Evolutionary conservation across 2,888 invertebrate species (phyloP), one percentile per base, ranked within the genome.

Genomic region (Tiliacea aurago): DNA sequence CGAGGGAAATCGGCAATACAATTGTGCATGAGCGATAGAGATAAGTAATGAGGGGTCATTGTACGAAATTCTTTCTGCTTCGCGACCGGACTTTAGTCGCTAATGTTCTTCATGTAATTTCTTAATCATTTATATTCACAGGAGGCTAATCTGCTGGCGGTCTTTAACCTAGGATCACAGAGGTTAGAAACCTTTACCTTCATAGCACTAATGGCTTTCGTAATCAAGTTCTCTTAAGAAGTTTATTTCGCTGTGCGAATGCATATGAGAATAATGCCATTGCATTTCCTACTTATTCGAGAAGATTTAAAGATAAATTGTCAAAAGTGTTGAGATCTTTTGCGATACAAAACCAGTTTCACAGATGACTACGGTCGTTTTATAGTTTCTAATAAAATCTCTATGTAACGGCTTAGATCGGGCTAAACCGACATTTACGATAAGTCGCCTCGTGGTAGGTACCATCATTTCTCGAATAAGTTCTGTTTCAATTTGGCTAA

Each of bases 341-440:
- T 49, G 45, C 37, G 51, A 51, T n/a, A 53, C 5, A 45, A 69
- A 76, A 49, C 56, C 41, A 15, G 9, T 11, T 23, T 41, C n/a
- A 13, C 6, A 45, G 7, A 73, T 64, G 20, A 23, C 18, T 45
- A 13, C 49, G 10, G n/a, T 13, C 10, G 5, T 77, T 69, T 69
- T 41, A 47, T 20, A 49, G 55, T 74, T 66, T 33, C 33, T 58
- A 43, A 58, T 74, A 43, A 49, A 56, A 23, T 58, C 20, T 43
- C 5, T 56, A 23, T 23, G 20, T 76, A 33, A 73, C n/a, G n/a
- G 55, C 20, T 41, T 37, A 73, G 59, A 59, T 73, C 33, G 10
- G 18, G 28, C 23, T 74, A 53, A 55, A 47, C 13, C 13, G 28
- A 41, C 28, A 41, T 75, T 75, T 28, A 74, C 6, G n/a, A 45